These are phyloP conservation scores for Sinopyrophorus schimmeli DNA, from an alignment of 2,888 invertebrate genomes.

Conservation along the genomic window DNA sequence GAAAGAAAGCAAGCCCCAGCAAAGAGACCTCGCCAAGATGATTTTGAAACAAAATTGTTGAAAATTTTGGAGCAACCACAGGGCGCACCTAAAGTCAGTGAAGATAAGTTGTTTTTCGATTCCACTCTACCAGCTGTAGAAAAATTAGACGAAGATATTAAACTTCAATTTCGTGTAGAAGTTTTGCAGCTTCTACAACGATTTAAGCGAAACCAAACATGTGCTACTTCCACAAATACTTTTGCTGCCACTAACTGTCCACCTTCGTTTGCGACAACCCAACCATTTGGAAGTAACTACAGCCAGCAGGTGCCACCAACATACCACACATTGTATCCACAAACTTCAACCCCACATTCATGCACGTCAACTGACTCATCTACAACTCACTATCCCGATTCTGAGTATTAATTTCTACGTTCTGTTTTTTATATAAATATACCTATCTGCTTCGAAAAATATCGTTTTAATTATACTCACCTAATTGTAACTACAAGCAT, in stretches of 20 bases:
- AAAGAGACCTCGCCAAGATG: conserved; percentile 1
- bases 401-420: background rate
- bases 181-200: conserved; percentile 3
- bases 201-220: background rate
- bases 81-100: background rate
- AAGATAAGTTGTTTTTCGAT: conserved; percentile 13
- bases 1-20: conserved; percentile 1
- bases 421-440: conserved; percentile 2
- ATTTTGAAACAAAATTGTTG: conserved; percentile 13
- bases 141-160: conserved; percentile 12
- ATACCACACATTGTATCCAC: conserved; percentile 3
- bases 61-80: conserved; percentile 7
- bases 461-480: too few relatives aligned
- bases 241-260: background rate
- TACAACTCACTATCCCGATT: background rate
- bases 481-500: too few relatives aligned
- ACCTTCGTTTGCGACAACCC: background rate
- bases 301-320: background rate
- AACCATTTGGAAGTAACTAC: conserved; percentile 1
- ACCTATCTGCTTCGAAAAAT: too few relatives aligned
- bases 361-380: too few relatives aligned
- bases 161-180: conserved; percentile 6
- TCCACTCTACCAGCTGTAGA: conserved; percentile 10
- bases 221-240: conserved; percentile 1
- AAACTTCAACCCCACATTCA: conserved; percentile 3